Percentiles rank a stretch among this genome's conserved stretches.
Evolutionary conservation across 2,797 vertebrate species (phyloP).

Genomic region (Myotis pilosus): DNA sequence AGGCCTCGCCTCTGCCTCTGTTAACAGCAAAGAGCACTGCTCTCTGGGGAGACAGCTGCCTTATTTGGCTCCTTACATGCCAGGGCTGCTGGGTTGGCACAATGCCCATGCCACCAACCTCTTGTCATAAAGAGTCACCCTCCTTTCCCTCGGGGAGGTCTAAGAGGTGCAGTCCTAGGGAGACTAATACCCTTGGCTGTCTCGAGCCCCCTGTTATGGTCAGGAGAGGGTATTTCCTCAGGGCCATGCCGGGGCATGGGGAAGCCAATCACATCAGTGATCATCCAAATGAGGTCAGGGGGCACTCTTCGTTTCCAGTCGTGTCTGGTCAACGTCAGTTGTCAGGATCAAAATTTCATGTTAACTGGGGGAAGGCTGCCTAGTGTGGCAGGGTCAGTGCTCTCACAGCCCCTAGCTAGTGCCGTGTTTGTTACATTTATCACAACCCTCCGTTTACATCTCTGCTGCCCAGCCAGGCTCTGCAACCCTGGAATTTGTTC

Average conservation of each 20-base stretch:
- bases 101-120: neutral
- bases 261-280: neutral
- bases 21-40: neutral
- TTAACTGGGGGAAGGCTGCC: neutral
- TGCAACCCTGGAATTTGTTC: neutral
- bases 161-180: neutral
- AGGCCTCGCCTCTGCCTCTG: neutral
- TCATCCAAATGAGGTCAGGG: neutral
- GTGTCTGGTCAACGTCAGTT: neutral
- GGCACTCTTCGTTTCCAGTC: neutral
- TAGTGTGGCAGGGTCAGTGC: neutral
- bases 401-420: neutral
- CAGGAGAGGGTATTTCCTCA: neutral
- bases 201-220: neutral
- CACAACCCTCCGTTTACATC: neutral
- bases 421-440: neutral
- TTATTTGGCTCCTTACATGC: neutral
- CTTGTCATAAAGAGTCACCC: neutral
- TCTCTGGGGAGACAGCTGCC: neutral
- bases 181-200: neutral
- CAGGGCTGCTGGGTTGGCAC: neutral
- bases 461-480: neutral
- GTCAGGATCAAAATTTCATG: neutral
- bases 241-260: neutral
- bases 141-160: neutral